Evolutionary conservation across 2,113 vertebrate genomes (phyloP).

Genomic region (Hydropotes inermis): DNA sequence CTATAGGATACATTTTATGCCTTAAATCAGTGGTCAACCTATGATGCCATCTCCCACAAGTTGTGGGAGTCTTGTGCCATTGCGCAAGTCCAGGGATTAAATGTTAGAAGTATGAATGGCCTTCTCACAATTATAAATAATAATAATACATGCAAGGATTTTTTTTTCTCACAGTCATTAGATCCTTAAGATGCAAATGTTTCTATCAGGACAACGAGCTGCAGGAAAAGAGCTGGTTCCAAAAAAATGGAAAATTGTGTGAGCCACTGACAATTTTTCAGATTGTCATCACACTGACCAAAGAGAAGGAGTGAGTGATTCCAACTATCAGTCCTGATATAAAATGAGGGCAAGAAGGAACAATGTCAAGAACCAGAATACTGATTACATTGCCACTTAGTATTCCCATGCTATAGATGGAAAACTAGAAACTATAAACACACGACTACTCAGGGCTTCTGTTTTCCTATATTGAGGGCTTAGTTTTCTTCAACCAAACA

Average conservation of each 20-base stretch:
- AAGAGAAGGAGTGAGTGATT: not conserved
- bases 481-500: not conserved
- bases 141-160: not conserved
- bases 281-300: not conserved
- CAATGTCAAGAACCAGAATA: not conserved
- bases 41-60: not conserved
- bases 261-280: not conserved
- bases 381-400: not conserved
- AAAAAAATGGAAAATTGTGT: not conserved
- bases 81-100: not conserved
- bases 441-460: not conserved
- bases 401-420: not conserved
- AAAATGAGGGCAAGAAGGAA: not conserved
- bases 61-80: no score
- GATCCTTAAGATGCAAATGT: not conserved
- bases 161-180: not conserved
- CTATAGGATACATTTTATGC: not conserved
- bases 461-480: not conserved
- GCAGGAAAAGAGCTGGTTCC: not conserved
- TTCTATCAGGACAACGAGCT: not conserved
- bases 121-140: not conserved
- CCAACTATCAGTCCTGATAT: not conserved
- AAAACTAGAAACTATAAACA: not conserved
- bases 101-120: accelerated
- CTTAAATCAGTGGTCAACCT: not conserved